Conservation (phyloP, 2,113 vertebrate genomes). For the Ptilorrhoa leucosticta region DNA sequence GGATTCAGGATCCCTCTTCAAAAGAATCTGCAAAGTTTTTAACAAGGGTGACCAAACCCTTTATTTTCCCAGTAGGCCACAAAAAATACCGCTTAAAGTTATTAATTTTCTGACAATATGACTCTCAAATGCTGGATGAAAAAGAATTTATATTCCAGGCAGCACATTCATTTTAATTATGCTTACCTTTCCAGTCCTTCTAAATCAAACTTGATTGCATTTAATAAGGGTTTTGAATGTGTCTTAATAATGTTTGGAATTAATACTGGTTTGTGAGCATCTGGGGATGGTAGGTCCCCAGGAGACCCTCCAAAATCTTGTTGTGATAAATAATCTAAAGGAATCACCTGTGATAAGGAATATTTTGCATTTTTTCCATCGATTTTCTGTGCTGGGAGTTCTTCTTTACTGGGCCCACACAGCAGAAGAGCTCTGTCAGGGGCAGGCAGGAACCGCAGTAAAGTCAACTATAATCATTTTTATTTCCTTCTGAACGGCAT, state of each 20-base stretch:
- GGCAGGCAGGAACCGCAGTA: background rate
- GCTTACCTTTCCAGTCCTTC: conserved; percentile 61
- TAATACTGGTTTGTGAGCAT: conserved; percentile 53
- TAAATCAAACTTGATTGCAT: conserved; percentile 69
- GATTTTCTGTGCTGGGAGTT: background rate
- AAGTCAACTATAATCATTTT: rapidly evolving
- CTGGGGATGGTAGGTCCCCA: conserved; percentile 38
- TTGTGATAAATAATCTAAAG: conserved; percentile 40
- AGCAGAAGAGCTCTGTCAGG: background rate
- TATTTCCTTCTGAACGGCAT: background rate
- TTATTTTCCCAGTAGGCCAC: conserved; percentile 14
- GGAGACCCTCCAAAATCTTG: conserved; percentile 26
- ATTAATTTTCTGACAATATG: conserved; percentile 60
- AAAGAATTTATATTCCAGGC: conserved; percentile 49
- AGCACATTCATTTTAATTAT: conserved; percentile 55
- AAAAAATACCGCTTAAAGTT: background rate
- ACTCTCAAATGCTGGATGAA: conserved; percentile 7
- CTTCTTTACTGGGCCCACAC: background rate
- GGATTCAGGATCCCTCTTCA: background rate
- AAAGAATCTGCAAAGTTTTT: background rate
- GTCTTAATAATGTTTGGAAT: conserved; percentile 64
- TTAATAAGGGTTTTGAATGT: conserved; percentile 63
- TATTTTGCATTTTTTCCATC: background rate
- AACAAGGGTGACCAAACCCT: background rate
- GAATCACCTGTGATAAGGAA: background rate